These are phyloP conservation scores for Dendrolimus houi DNA, from an alignment of 2,888 invertebrate genomes.

Conservation along the genomic window DNA sequence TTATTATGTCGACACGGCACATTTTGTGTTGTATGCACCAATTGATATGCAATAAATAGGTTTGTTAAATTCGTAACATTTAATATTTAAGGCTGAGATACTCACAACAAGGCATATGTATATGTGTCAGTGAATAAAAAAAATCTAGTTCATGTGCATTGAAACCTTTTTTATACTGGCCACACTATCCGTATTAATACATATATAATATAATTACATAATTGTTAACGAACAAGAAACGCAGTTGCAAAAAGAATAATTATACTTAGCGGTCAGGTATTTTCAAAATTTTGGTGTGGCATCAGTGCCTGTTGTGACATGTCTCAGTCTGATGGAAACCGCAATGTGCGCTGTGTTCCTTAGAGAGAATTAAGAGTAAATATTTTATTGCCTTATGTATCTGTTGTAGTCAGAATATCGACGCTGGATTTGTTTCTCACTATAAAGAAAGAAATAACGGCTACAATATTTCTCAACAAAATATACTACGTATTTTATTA, in stretches of 20 bases:
- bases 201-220: too few relatives aligned
- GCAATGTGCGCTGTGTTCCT: background rate
- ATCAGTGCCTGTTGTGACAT: background rate
- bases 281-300: too few relatives aligned
- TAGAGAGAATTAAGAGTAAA: background rate
- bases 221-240: too few relatives aligned
- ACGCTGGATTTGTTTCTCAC: background rate
- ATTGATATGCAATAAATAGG: background rate
- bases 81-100: background rate
- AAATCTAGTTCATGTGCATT: too few relatives aligned
- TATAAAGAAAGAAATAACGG: too few relatives aligned
- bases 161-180: too few relatives aligned
- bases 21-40: slow-evolving; percentile 39
- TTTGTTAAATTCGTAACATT: slow-evolving; percentile 5
- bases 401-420: background rate
- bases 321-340: background rate
- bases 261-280: too few relatives aligned
- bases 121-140: too few relatives aligned
- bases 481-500: too few relatives aligned
- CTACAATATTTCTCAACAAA: too few relatives aligned
- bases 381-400: background rate
- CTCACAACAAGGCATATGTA: background rate
- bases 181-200: too few relatives aligned
- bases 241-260: too few relatives aligned
- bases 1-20: slow-evolving; percentile 50